These are phyloP conservation scores for Chymomyza amoena DNA, from an alignment of 2,888 invertebrate genomes.

Conservation along the genomic window DNA sequence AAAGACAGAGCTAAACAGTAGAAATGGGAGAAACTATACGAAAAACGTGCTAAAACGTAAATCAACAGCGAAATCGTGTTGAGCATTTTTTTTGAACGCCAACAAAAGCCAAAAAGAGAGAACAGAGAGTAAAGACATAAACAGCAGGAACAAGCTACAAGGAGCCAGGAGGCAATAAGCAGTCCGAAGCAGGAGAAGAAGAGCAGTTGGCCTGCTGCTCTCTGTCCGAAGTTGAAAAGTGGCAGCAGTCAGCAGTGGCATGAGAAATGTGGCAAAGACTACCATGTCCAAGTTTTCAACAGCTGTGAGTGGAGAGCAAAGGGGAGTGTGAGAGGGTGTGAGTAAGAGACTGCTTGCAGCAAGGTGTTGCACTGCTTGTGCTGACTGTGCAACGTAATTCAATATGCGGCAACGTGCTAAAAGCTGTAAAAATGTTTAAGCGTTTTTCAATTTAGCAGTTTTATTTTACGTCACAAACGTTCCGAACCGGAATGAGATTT, in stretches of 20 bases:
- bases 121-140: not conserved
- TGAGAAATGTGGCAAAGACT: not conserved
- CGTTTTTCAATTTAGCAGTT: constrained; percentile 70
- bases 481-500: constrained; percentile 55
- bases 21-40: constrained; percentile 38
- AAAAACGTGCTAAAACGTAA: constrained; percentile 72
- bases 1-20: constrained; percentile 27
- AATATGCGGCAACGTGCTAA: constrained; percentile 66
- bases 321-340: not conserved
- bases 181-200: not conserved
- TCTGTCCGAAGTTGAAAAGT: constrained; percentile 54
- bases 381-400: constrained; percentile 55
- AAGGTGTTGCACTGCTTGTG: not conserved
- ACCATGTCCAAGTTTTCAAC: not conserved
- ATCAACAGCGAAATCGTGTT: constrained; percentile 71
- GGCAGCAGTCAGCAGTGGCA: constrained; percentile 38
- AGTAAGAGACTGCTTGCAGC: too few relatives aligned
- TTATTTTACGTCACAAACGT: constrained; percentile 49
- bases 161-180: constrained; percentile 1
- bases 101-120: constrained; percentile 25
- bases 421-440: constrained; percentile 72
- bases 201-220: not conserved
- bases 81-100: constrained; percentile 58
- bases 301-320: not conserved
- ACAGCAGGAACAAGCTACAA: not conserved